Percentiles rank a stretch among this genome's conserved stretches.
Evolutionary conservation across 2,113 vertebrate species (phyloP).

Genomic region (Xenotilapia longispinis): DNA sequence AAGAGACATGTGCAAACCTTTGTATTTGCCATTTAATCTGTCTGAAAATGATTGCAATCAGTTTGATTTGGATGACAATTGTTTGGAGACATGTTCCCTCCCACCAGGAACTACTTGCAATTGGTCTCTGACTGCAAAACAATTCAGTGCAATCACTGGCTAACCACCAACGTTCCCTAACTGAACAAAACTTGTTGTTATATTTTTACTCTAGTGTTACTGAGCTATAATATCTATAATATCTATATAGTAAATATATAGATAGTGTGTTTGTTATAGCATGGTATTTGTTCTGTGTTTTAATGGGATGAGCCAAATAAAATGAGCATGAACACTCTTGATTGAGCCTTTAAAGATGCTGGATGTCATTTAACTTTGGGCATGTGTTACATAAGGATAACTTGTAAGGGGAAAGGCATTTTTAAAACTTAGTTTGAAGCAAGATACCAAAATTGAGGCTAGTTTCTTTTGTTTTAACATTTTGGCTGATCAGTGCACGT

Average conservation of each 20-base stretch:
- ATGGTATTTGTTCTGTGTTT: not conserved
- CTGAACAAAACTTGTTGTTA: not conserved
- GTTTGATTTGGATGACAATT: not conserved
- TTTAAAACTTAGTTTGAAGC: not conserved
- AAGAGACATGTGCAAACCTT: not conserved
- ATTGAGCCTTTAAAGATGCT: not conserved
- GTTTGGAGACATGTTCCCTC: not conserved
- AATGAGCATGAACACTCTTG: not conserved
- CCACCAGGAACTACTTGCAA: not conserved
- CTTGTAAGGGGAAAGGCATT: not conserved
- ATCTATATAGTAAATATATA: not conserved
- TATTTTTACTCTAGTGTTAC: not conserved
- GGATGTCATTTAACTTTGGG: not conserved
- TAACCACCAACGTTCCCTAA: not conserved
- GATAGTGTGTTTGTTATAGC: not conserved
- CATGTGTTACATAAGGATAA: not conserved
- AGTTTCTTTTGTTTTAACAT: not conserved
- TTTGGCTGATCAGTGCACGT: not conserved
- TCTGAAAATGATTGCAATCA: not conserved
- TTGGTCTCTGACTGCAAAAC: not conserved
- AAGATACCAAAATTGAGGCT: not conserved
- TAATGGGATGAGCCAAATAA: not conserved
- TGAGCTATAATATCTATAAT: not conserved
- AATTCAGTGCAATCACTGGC: not conserved
- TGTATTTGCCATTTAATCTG: not conserved